Evolutionary conservation across 1,140 invertebrate genomes (phyloP).

Genomic region (Holcopasites calliopsidis): DNA sequence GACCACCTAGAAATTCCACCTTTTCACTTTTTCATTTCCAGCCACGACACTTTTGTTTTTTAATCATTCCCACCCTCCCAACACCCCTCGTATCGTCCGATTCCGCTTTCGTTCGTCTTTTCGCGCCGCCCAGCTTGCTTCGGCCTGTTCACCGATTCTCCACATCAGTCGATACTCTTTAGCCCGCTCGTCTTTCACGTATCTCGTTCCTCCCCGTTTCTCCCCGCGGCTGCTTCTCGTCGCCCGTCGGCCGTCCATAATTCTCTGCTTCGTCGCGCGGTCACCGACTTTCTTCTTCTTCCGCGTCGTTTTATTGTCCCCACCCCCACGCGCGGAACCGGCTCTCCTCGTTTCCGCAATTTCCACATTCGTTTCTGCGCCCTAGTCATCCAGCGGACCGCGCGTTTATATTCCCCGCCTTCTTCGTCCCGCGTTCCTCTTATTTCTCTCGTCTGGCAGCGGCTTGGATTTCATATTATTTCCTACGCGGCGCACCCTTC

Average conservation of each 20-base stretch:
- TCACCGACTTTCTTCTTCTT: neutral
- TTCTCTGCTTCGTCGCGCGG: neutral
- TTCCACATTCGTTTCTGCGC: constrained; percentile 1
- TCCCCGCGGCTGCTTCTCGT: constrained; percentile 1
- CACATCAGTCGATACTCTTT: constrained; percentile 8
- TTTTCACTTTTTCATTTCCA: constrained; percentile 3
- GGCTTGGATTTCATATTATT: constrained; percentile 32
- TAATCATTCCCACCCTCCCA: neutral
- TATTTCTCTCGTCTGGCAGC: neutral
- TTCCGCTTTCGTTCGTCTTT: neutral
- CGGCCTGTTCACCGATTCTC: neutral
- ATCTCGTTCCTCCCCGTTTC: constrained; percentile 26
- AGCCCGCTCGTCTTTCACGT: constrained; percentile 14
- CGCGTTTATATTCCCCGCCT: neutral
- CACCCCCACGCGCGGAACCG: neutral
- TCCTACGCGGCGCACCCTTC: constrained; percentile 3
- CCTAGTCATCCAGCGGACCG: neutral
- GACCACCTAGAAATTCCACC: neutral
- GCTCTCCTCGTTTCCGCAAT: constrained; percentile 1
- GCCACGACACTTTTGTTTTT: neutral
- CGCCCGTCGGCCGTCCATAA: neutral
- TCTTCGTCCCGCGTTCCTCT: neutral
- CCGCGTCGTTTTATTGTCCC: constrained; percentile 1
- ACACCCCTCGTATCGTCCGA: neutral
- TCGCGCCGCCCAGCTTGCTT: neutral